Evolutionary conservation across 2,113 vertebrate species (phyloP).

Genomic region (Lethenteron reissneri): DNA sequence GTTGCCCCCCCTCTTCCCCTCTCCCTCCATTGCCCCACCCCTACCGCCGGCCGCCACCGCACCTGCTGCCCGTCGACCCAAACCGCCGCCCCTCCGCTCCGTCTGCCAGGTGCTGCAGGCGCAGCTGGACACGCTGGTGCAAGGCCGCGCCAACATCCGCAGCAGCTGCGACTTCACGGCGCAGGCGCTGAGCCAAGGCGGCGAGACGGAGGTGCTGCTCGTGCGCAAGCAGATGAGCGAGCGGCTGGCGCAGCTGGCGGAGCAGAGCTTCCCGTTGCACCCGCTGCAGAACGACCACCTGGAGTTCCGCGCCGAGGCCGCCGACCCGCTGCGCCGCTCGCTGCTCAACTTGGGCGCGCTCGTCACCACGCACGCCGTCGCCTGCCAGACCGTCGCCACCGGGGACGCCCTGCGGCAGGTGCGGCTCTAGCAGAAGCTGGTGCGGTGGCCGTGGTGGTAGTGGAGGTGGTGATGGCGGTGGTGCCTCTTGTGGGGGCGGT

Average conservation of each 20-base stretch:
- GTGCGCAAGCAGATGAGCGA: slow-evolving; percentile 87
- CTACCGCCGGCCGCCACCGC: neutral
- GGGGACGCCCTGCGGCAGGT: slow-evolving; percentile 63
- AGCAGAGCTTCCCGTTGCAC: slow-evolving; percentile 46
- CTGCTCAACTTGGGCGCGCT: slow-evolving; percentile 74
- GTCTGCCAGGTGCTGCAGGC: slow-evolving; percentile 48
- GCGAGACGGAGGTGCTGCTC: slow-evolving; percentile 56
- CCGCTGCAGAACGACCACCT: slow-evolving; percentile 76
- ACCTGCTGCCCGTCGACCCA: neutral
- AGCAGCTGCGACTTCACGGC: slow-evolving; percentile 76
- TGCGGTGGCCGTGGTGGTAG: too few species aligned
- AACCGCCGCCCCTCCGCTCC: neutral
- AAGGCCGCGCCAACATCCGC: slow-evolving; percentile 72
- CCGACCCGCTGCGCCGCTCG: slow-evolving; percentile 55
- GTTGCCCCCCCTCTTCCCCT: neutral
- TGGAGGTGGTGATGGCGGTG: too few species aligned
- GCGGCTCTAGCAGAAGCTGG: neutral
- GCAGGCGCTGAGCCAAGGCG: slow-evolving; percentile 69
- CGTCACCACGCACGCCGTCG: slow-evolving; percentile 61
- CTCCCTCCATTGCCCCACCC: neutral
- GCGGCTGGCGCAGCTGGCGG: slow-evolving; percentile 46
- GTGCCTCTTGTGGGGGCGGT: too few species aligned
- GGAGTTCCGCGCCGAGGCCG: slow-evolving; percentile 55
- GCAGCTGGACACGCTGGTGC: slow-evolving; percentile 53
- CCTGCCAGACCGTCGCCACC: slow-evolving; percentile 62